Conservation (phyloP, 2,888 invertebrate genomes). For the Pecten maximus region DNA sequence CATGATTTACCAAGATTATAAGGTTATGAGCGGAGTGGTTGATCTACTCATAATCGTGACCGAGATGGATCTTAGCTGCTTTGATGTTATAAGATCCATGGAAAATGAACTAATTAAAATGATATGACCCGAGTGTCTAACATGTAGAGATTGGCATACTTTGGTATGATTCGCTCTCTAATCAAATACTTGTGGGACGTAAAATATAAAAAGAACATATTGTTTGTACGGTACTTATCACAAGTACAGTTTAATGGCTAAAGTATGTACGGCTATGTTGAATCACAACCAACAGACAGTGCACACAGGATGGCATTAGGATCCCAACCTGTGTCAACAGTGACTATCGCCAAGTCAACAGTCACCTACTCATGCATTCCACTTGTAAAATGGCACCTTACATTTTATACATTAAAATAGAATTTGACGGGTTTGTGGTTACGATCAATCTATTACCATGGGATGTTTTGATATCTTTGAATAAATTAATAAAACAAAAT, state of each 20-base stretch:
- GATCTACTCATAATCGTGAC: no score
- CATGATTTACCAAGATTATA: no score
- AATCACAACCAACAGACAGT: slow-evolving; percentile 4
- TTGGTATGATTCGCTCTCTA: neutral
- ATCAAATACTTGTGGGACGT: neutral
- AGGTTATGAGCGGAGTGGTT: no score
- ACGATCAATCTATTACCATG: no score
- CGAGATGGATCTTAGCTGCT: neutral
- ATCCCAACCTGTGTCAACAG: neutral
- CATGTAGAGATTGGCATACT: neutral
- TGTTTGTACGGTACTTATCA: neutral
- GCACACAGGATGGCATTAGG: neutral
- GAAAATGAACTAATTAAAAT: no score
- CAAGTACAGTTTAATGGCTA: neutral
- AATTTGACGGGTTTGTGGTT: no score
- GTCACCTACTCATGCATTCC: neutral
- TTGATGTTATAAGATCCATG: neutral
- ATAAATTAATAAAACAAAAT: no score
- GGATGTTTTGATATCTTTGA: no score
- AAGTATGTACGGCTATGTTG: neutral
- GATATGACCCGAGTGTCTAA: no score
- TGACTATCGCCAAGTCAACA: neutral
- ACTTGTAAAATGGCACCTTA: neutral
- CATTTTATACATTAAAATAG: neutral
- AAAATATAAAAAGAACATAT: neutral